Percentiles rank a stretch among this genome's conserved stretches.
Conservation (phyloP, 2,888 invertebrate genomes). For the Agrochola macilenta region DNA sequence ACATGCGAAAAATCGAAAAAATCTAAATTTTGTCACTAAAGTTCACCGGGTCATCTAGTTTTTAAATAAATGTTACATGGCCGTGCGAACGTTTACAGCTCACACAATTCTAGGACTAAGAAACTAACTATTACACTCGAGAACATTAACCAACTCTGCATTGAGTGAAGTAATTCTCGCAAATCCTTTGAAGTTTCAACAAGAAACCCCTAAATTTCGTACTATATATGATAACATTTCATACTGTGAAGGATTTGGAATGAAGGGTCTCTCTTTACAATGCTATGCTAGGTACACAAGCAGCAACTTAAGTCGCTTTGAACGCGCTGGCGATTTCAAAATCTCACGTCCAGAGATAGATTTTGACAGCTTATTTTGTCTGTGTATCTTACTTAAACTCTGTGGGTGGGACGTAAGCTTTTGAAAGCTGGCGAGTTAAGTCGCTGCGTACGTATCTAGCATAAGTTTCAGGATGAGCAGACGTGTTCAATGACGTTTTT, state of each 20-base stretch:
- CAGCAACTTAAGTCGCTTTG: not conserved
- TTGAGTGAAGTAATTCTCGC: not conserved
- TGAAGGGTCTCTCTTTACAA: not conserved
- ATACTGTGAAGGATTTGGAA: not conserved
- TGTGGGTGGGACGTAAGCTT: not conserved
- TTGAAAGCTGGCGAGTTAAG: too few relatives aligned
- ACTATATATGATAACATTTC: not conserved
- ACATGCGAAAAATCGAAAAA: too few relatives aligned
- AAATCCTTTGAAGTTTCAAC: constrained; percentile 13
- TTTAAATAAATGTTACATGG: not conserved
- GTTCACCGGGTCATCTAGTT: too few relatives aligned
- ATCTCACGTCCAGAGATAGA: not conserved
- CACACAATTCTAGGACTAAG: not conserved
- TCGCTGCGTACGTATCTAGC: too few relatives aligned
- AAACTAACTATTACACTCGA: too few relatives aligned
- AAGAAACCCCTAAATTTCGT: not conserved
- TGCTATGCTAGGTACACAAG: not conserved
- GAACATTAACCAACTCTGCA: not conserved
- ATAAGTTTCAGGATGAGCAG: not conserved
- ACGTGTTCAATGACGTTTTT: not conserved
- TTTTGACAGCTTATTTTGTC: not conserved
- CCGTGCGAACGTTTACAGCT: too few relatives aligned
- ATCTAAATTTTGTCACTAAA: too few relatives aligned
- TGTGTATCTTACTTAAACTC: not conserved
- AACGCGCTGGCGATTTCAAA: not conserved